Base-by-base conservation (phyloP, 2,797 vertebrate genomes). In the Spinibarbus caldwelli region DNA sequence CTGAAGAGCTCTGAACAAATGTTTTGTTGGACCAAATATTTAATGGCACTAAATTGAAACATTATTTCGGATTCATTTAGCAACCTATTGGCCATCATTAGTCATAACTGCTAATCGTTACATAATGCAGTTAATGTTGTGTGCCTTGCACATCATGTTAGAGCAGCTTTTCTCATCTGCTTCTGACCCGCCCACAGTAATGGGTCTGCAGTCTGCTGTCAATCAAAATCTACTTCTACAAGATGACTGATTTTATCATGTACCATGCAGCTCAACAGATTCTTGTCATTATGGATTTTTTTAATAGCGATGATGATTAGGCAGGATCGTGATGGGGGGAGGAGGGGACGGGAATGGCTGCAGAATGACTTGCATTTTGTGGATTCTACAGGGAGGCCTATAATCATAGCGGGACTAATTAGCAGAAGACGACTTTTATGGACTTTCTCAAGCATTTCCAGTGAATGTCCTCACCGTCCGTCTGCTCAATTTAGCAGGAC, bases 181-280 rank as follows among this genome's bases (percentile, higher is more conserved):
- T 45, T 80, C 41, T 68, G 78, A 78, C 75, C n/a, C 23, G 7
- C 49, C 68, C 54, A 23, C 52, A 29, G 45, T 52, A 76, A 45
- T 64, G 64, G 15, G 36, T 76, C 67, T 54, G 14, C 34, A 66
- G 64, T 79, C 52, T 38, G 14, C 34, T 82, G 76, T 84, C 62
- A 82, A 14, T 87, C 84, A 67, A 62, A 79, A 80, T 21, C 79
- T 19, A 52, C 31, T 91, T 88, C 89, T 84, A 72, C 84, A 87
- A 90, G 89, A 94, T 92, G 93, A 90, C 89, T 89, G 93, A 94
- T 94, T 80, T 85, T 93, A 94, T 95, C 92, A 91, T 93, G 94
- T 93, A 94, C 94, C 68, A 29, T 21, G 70, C 68, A 76, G 79
- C 79, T 80, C 75, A 41, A 78, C 72, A 83, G 45, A 86, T 34